A percentile compares a stretch with the other conserved stretches of the same genome.
phyloP scores from a whole-genome alignment of 2,888 invertebrate species.

The Prosapia bicincta region DNA sequence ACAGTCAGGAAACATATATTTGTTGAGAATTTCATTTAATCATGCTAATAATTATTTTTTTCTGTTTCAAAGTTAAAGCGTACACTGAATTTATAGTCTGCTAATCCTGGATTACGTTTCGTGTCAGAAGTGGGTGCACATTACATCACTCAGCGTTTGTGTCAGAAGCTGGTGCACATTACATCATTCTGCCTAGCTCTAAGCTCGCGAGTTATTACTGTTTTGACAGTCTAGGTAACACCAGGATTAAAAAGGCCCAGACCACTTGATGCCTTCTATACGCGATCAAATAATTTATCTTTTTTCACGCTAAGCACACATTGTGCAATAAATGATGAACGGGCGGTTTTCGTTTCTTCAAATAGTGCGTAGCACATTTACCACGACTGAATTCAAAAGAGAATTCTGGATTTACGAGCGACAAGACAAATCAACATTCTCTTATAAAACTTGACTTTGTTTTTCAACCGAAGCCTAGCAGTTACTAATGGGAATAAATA shows the following conservation, averaged over 20 bases:
- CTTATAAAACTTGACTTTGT: too few species aligned
- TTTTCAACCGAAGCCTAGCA: too few species aligned
- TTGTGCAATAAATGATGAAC: neutral
- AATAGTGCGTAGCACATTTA: neutral
- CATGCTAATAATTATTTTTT: neutral
- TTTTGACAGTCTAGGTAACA: neutral
- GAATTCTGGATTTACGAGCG: neutral
- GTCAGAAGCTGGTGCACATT: neutral
- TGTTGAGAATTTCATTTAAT: too few species aligned
- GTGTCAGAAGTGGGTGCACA: neutral
- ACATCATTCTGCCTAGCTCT: neutral
- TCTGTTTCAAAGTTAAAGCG: neutral
- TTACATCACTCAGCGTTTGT: neutral
- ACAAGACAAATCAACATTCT: neutral
- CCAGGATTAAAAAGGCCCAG: neutral
- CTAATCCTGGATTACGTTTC: neutral
- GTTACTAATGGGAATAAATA: too few species aligned
- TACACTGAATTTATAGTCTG: neutral
- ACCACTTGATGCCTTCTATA: neutral
- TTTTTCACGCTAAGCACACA: neutral
- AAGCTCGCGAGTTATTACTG: neutral
- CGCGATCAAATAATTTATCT: neutral
- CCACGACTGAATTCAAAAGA: neutral
- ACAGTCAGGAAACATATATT: too few species aligned
- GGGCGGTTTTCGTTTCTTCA: neutral